phyloP scores from a whole-genome alignment of 2,797 vertebrate genomes.

The Paramormyrops hopkinsi region DNA sequence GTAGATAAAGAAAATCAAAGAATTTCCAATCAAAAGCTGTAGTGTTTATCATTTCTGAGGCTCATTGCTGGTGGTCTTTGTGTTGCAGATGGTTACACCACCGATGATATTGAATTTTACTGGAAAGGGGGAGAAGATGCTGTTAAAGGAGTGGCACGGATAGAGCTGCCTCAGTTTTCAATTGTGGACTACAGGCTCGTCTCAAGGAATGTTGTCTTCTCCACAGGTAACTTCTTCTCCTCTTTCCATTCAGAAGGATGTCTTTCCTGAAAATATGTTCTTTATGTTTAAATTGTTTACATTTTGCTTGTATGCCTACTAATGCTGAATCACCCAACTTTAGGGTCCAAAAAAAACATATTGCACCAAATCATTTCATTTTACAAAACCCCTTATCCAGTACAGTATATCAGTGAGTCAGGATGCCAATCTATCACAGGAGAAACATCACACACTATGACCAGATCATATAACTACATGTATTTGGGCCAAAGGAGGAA shows the following conservation, averaged over 20 bases:
- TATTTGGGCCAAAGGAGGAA: too few relatives aligned
- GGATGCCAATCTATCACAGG: too few relatives aligned
- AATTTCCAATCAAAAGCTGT: not conserved
- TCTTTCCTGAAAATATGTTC: not conserved
- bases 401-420: too few relatives aligned
- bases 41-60: not conserved
- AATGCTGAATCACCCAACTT: not conserved
- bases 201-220: conserved; percentile 94
- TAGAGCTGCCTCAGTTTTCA: conserved; percentile 97
- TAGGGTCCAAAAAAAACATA: too few relatives aligned
- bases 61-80: not conserved
- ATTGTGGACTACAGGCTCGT: conserved; percentile 91
- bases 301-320: not conserved
- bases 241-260: not conserved
- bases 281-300: not conserved
- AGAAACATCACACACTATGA: too few relatives aligned
- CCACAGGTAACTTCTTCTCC: conserved; percentile 69
- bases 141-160: conserved; percentile 85
- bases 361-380: too few relatives aligned
- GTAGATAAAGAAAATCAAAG: not conserved
- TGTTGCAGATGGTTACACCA: conserved; percentile 87
- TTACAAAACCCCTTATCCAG: too few relatives aligned
- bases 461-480: too few relatives aligned
- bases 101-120: conserved; percentile 95
- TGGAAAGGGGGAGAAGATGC: conserved; percentile 90